phyloP scores from a whole-genome alignment of 2,888 invertebrate genomes.

The Physocephala rufipes region DNA sequence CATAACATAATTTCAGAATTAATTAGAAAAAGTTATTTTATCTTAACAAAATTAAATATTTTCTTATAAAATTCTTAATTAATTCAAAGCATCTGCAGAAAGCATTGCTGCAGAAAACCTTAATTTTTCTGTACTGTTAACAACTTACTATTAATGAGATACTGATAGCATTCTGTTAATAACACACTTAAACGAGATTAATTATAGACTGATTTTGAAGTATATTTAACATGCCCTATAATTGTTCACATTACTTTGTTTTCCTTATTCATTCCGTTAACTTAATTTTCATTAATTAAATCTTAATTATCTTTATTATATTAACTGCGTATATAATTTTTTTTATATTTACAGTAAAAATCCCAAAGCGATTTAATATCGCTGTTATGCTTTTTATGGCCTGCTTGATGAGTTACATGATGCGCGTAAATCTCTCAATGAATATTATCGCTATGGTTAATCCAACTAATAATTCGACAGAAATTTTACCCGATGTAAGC shows the following conservation, averaged over 20 bases:
- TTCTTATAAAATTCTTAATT: not conserved
- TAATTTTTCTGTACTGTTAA: too few species aligned
- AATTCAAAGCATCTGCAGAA: not conserved
- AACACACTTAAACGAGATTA: too few species aligned
- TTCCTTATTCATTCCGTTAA: not conserved
- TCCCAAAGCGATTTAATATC: slow-evolving; percentile 69
- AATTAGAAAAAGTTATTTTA: not conserved
- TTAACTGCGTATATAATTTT: not conserved
- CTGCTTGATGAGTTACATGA: slow-evolving; percentile 78
- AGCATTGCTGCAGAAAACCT: too few species aligned
- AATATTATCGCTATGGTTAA: slow-evolving; percentile 78
- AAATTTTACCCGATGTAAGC: slow-evolving; percentile 58
- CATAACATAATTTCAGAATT: not conserved
- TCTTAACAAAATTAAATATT: not conserved
- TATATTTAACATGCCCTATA: too few species aligned
- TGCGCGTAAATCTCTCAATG: slow-evolving; percentile 79
- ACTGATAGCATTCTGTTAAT: too few species aligned
- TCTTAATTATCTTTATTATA: not conserved
- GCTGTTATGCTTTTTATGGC: slow-evolving; percentile 78
- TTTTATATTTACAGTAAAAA: slow-evolving; percentile 59
- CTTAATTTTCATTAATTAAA: too few species aligned
- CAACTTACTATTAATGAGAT: too few species aligned
- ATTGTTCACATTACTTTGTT: too few species aligned
- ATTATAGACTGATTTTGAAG: too few species aligned
- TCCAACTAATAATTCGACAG: slow-evolving; percentile 63